Conservation (phyloP, 2,113 vertebrate genomes). For the Cavia porcellus region DNA sequence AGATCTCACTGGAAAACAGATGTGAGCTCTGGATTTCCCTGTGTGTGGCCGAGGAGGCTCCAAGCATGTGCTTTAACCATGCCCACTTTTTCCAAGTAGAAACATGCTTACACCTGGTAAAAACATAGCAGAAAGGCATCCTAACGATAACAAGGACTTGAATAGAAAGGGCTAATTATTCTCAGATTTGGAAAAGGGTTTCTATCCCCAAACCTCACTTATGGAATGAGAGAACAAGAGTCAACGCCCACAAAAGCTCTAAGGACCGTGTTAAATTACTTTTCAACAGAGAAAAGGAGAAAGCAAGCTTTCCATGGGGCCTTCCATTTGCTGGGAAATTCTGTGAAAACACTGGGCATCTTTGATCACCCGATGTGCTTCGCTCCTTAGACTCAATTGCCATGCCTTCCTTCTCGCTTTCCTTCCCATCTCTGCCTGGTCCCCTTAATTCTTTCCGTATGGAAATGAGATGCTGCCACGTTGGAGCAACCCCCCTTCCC, state of each 20-base stretch:
- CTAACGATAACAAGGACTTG: not conserved
- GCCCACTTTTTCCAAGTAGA: not conserved
- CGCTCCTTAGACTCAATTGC: not conserved
- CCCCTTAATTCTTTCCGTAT: not conserved
- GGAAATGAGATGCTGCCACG: not conserved
- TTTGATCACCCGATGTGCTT: not conserved
- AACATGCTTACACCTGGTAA: too few species aligned
- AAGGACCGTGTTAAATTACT: not conserved
- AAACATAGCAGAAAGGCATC: not conserved
- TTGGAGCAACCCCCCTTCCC: not conserved
- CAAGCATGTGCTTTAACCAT: not conserved
- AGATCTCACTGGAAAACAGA: slow-evolving; percentile 69
- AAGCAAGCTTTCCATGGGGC: not conserved
- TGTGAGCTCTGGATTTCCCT: slow-evolving; percentile 35
- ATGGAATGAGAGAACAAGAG: not conserved
- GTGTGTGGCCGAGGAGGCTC: slow-evolving; percentile 9
- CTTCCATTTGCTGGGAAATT: slow-evolving; percentile 1
- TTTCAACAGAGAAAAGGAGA: not conserved
- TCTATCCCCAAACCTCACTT: not conserved
- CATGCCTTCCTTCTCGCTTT: not conserved
- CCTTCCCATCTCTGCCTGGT: not conserved
- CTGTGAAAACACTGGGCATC: not conserved
- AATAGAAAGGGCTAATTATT: not conserved
- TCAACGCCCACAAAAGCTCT: not conserved
- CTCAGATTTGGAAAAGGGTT: slow-evolving; percentile 9